Base-by-base conservation (phyloP, 2,797 vertebrate genomes). In the Phataginus tricuspis region DNA sequence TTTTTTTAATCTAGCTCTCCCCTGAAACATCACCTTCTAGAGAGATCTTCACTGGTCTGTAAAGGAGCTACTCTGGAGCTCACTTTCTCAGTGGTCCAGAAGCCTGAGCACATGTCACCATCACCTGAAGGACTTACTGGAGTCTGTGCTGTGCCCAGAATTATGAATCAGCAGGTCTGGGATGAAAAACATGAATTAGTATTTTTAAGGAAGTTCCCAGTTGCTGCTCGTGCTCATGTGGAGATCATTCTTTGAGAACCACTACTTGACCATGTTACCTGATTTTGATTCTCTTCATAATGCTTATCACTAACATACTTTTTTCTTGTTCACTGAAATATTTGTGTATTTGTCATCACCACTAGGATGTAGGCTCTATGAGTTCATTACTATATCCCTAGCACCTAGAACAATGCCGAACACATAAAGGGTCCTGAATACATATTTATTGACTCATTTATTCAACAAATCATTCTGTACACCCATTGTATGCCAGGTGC, bases 341-440 rank as follows among this genome's bases (percentile, higher is more conserved):
- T 92, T 49, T 57, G 18, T 71, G 21, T 64, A 4, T 23, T 34
- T 84, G 12, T 88, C 57, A n/a, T 64, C 4, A 3, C 29, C 10
- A n/a, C 9, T 63, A n/a, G 64, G 34, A 29, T 53, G n/a, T 12
- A 34, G 29, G 15, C 14, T 89, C 45, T 34, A 0, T 42, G n/a
- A 85, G 37, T 55, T 82, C 7, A 1, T 55, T 14, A 21, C 25
- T 25, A 0, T 18, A 8, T 19, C 23, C 42, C 4, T 9, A 14
- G 19, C 18, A 6, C 15, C 27, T 39, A 63, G 21, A 39, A 34
- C 6, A 37, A 57, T 23, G 57, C 45, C 29, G 42, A 27, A 4
- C 1, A 37, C 2, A 1, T 25, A 55, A 23, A 5, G 11, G 23
- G 12, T 7, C 12, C 25, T 9, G 12, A 2, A 0, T 23, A 27